Percentiles rank a stretch among this genome's conserved stretches.
Evolutionary conservation across 2,113 vertebrate species (phyloP).

Genomic region (Hipposideros armiger): DNA sequence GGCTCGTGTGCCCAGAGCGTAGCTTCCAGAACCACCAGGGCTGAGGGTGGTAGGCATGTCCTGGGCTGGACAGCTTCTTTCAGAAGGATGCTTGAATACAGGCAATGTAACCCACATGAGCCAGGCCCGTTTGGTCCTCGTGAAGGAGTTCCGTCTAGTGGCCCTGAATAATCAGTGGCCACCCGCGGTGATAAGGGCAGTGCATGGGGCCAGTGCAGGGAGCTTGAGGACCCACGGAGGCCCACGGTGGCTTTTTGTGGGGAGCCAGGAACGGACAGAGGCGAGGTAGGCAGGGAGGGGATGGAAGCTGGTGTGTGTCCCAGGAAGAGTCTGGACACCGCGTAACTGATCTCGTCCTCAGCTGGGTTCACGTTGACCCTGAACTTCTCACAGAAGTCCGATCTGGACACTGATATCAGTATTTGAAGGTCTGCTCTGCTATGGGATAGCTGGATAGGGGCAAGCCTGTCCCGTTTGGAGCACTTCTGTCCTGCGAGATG

Average conservation of each 20-base stretch:
- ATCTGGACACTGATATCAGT: no score
- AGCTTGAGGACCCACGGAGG: rapidly evolving
- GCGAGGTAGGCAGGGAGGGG: not conserved
- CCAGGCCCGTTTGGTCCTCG: not conserved
- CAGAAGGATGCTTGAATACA: rapidly evolving
- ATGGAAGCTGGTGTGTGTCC: not conserved
- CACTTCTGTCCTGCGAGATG: not conserved
- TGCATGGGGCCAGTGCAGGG: not conserved
- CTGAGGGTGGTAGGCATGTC: not conserved
- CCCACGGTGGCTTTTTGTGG: no score
- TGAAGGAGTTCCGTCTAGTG: not conserved
- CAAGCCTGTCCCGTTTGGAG: not conserved
- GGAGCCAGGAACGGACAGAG: not conserved
- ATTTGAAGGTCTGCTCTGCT: not conserved
- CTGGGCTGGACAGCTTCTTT: not conserved
- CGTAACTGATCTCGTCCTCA: not conserved
- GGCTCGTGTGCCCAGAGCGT: not conserved
- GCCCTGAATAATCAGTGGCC: not conserved
- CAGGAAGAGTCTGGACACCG: not conserved
- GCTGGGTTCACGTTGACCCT: not conserved
- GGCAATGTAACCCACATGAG: rapidly evolving
- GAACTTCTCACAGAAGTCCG: not conserved
- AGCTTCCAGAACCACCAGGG: not conserved
- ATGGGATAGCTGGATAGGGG: not conserved
- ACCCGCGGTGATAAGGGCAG: rapidly evolving